Conservation (phyloP, 2,888 invertebrate species). For the Eilema caniola region DNA sequence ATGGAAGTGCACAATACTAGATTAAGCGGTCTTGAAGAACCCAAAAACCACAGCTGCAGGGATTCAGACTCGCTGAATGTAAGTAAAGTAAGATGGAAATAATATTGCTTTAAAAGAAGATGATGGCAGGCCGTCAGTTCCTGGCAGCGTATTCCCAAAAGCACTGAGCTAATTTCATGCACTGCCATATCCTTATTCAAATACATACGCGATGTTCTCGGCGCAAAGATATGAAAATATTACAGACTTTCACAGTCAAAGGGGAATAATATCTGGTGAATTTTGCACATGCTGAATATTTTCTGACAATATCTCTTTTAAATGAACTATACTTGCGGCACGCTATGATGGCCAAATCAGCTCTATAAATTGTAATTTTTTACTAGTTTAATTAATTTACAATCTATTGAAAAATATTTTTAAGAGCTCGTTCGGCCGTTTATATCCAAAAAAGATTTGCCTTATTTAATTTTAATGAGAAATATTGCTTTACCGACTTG, state of each 20-base stretch:
- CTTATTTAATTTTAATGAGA: not conserved
- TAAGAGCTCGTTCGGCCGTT: too few relatives aligned
- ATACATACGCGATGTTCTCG: not conserved
- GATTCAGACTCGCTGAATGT: too few relatives aligned
- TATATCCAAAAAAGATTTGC: not conserved
- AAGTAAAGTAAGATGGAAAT: too few relatives aligned
- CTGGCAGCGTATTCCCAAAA: constrained; percentile 1
- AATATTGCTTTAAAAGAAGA: not conserved
- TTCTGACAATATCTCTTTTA: not conserved
- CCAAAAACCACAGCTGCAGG: too few relatives aligned
- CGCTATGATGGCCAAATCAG: too few relatives aligned
- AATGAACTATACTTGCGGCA: not conserved
- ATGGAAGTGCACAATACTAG: too few relatives aligned
- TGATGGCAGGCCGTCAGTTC: not conserved
- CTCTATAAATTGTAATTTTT: too few relatives aligned
- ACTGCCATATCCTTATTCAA: constrained; percentile 3
- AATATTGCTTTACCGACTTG: not conserved
- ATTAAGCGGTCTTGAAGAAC: too few relatives aligned
- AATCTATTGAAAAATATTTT: not conserved
- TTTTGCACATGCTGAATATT: not conserved
- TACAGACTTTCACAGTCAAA: not conserved
- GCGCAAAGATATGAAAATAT: constrained; percentile 8
- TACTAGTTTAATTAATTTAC: not conserved
- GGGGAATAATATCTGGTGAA: not conserved
- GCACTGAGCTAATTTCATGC: constrained; percentile 8